Percentiles rank a stretch among this genome's conserved stretches.
These are phyloP conservation scores for Xylota sylvarum DNA, from an alignment of 2,888 invertebrate genomes.

Conservation along the genomic window DNA sequence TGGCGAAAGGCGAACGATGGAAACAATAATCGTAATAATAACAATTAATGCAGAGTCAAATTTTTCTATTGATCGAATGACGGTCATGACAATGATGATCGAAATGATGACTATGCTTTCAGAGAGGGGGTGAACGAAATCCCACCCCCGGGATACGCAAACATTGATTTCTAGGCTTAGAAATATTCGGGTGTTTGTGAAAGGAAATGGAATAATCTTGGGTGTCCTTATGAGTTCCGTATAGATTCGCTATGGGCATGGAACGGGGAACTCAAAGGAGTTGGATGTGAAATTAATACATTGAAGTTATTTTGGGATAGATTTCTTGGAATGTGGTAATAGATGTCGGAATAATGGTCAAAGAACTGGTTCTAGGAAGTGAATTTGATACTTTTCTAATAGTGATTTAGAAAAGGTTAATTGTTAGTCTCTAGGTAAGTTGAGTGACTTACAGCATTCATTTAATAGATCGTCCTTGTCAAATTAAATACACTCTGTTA, in stretches of 20 bases:
- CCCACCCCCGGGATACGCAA: neutral
- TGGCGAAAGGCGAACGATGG: constrained; percentile 20
- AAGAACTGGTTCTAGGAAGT: neutral
- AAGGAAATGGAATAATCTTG: constrained; percentile 39
- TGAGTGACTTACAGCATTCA: too few species aligned
- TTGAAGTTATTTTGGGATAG: constrained; percentile 6
- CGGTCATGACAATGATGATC: constrained; percentile 30
- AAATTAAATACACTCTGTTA: too few species aligned
- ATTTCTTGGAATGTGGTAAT: neutral
- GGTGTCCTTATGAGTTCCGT: neutral
- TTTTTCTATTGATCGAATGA: constrained; percentile 44
- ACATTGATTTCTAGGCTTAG: constrained; percentile 4
- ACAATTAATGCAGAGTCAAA: constrained; percentile 67
- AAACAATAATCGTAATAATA: constrained; percentile 59
- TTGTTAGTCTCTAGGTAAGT: too few species aligned
- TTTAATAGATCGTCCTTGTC: too few species aligned
- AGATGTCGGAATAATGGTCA: neutral
- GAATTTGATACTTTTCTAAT: neutral
- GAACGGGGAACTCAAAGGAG: neutral
- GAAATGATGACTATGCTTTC: constrained; percentile 25
- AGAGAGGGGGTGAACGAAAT: neutral
- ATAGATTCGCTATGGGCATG: neutral
- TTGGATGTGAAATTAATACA: neutral
- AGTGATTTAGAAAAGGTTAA: too few species aligned
- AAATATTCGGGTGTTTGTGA: neutral